These are phyloP conservation scores for Macheiramphus alcinus DNA, from an alignment of 2,113 vertebrate species.

Conservation along the genomic window DNA sequence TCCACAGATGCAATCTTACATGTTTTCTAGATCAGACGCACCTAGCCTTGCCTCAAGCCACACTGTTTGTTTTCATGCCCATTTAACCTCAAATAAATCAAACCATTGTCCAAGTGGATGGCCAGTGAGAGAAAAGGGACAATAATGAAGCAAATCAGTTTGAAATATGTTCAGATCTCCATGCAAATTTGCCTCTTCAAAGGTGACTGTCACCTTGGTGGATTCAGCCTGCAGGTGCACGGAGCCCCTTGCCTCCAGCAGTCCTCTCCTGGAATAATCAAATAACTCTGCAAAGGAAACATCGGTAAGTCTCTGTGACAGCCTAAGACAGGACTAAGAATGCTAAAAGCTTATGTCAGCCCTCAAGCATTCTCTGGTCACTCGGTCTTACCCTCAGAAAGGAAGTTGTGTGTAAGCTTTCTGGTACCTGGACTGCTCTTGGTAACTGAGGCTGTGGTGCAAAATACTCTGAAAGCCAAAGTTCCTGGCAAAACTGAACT, in stretches of 20 bases:
- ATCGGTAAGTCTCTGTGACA: conserved; percentile 33
- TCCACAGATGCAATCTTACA: not conserved
- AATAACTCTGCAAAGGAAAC: conserved; percentile 2
- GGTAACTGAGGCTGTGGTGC: not conserved
- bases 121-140: not conserved
- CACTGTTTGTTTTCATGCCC: not conserved
- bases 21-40: not conserved
- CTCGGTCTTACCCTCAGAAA: not conserved
- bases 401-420: not conserved
- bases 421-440: not conserved
- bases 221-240: not conserved
- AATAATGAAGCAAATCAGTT: not conserved
- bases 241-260: not conserved
- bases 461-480: not conserved
- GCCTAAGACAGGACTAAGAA: not conserved
- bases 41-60: not conserved
- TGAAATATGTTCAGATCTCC: not conserved
- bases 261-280: conserved; percentile 19
- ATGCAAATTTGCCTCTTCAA: not conserved
- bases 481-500: not conserved
- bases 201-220: not conserved
- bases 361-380: conserved; percentile 19
- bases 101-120: not conserved
- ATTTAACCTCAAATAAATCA: conserved; percentile 14
- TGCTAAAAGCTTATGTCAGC: conserved; percentile 31